Conservation (phyloP, 2,888 invertebrate species). For the Synanthedon vespiformis region DNA sequence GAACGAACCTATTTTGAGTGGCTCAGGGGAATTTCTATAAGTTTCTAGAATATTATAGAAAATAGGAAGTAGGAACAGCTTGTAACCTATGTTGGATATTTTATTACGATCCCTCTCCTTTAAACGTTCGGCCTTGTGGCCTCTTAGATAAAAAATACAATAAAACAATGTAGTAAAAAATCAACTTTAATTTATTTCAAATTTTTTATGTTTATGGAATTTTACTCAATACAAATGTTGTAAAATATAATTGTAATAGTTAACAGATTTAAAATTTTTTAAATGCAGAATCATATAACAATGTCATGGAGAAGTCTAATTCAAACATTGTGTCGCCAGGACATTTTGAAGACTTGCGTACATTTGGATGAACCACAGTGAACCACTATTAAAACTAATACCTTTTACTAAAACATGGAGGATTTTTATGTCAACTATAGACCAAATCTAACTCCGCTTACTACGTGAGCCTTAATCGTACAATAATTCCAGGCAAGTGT, state of each 20-base stretch:
- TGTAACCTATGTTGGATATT: too few species aligned
- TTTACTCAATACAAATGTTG: constrained; percentile 65
- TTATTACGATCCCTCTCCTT: too few species aligned
- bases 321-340: constrained; percentile 2
- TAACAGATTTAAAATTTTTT: constrained; percentile 59
- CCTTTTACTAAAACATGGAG: constrained; percentile 32
- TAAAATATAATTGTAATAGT: constrained; percentile 64
- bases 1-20: too few species aligned
- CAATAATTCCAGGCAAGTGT: constrained; percentile 54
- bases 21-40: too few species aligned
- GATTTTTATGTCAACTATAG: constrained; percentile 36
- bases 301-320: constrained; percentile 58
- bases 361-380: not conserved
- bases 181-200: constrained; percentile 67
- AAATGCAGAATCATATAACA: constrained; percentile 63
- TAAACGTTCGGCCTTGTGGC: too few species aligned
- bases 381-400: constrained; percentile 20
- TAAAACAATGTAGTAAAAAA: constrained; percentile 36
- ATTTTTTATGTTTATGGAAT: constrained; percentile 58
- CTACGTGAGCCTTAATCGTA: constrained; percentile 34
- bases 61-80: too few species aligned
- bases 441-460: constrained; percentile 35
- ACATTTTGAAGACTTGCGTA: not conserved
- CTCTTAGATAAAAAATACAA: constrained; percentile 11
- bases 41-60: too few species aligned